Evolutionary conservation across 2,113 vertebrate species (phyloP), one percentile per base, ranked within the genome.

Genomic region (Protobothrops flavoviridis): DNA sequence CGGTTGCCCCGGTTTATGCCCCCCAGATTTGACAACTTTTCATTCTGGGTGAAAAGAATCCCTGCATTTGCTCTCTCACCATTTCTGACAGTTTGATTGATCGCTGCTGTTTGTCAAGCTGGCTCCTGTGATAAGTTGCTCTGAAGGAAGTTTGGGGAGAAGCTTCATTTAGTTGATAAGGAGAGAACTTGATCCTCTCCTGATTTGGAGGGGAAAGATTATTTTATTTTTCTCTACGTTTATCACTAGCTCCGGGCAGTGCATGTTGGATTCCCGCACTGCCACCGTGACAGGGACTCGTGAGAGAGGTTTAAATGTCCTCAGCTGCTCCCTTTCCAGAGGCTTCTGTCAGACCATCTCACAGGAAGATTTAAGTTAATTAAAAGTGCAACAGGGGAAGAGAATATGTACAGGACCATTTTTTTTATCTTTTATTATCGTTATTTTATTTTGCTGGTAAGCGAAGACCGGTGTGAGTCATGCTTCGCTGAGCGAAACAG

Each of bases 401-500:
- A 93, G 26, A 55, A 59, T 45, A 53, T 90, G n/a, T 12, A 45
- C 24, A 15, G 8, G 52, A 12, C 57, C 48, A 39, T 90, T 91
- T 91, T 91, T 91, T 43, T 33, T 81, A 81, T 81, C 74, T 81
- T 81, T 81, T 81, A 43, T 81, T 43, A 43, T n/a, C n/a, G n/a
- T 81, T 43, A 43, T 52, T 61, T 17, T 85, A n/a, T 59, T 87
- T 87, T n/a, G 39, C 85, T 87, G 85, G 85, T 45, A 74, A 69
- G 89, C 55, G 56, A 87, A 91, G 85, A 69, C 15, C 15, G 23
- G 17, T 2, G 33, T 88, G 85, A 53, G 85, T 91, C 85, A 91
- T 56, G 89, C 89, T 90, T 88, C 85, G 1, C 5, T 48, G 89
- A 91, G 89, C 89, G 87, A 93, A 93, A 48, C 85, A n/a, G 50